Evolutionary conservation across 2,888 invertebrate species (phyloP).

Genomic region (Apodemia duryi): DNA sequence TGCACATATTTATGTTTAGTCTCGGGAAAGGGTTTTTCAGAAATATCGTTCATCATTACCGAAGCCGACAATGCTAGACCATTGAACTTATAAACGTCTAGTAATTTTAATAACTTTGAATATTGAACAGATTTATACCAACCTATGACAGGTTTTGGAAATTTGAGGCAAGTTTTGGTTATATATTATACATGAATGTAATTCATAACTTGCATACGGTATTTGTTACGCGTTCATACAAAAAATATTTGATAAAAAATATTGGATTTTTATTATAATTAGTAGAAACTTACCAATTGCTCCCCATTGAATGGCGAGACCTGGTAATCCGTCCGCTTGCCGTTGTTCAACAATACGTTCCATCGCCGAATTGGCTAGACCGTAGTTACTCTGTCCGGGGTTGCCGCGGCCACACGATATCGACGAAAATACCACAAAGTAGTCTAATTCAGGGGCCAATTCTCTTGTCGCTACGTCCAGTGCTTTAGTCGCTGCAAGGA

Average conservation of each 20-base stretch:
- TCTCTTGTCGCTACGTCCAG: slow-evolving; percentile 89
- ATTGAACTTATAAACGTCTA: no score
- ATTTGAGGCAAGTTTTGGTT: no score
- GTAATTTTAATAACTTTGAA: no score
- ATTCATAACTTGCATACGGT: neutral
- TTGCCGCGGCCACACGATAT: slow-evolving; percentile 98
- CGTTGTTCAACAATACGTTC: slow-evolving; percentile 95
- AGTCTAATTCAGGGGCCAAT: slow-evolving; percentile 89
- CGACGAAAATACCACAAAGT: slow-evolving; percentile 98
- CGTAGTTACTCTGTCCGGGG: slow-evolving; percentile 97
- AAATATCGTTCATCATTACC: no score
- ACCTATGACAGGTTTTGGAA: no score
- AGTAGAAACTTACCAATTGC: slow-evolving; percentile 83
- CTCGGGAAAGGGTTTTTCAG: no score
- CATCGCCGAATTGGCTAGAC: slow-evolving; percentile 98
- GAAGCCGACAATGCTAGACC: no score
- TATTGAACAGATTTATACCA: no score
- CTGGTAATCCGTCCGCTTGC: slow-evolving; percentile 91
- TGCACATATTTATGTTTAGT: no score
- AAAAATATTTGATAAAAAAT: neutral
- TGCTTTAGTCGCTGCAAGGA: slow-evolving; percentile 82
- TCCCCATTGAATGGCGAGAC: slow-evolving; percentile 97
- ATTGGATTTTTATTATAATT: neutral
- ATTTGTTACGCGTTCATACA: neutral
- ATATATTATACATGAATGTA: no score